Conservation (phyloP, 2,113 vertebrate species). For the Pandion haliaetus region DNA sequence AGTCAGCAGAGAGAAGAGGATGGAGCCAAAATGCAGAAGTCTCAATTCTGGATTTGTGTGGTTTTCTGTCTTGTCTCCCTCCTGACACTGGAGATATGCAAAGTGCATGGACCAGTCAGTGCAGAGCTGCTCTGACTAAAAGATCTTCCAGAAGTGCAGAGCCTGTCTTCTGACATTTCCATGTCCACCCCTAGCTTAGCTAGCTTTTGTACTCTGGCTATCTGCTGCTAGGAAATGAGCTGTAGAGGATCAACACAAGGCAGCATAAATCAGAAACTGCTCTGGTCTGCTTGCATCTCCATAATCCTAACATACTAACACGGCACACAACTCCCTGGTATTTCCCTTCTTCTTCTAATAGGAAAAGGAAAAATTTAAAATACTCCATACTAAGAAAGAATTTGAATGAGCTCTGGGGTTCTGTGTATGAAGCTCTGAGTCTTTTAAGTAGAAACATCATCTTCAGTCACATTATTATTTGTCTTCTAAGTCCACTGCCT, state of each 20-base stretch:
- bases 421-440: background rate
- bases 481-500: background rate
- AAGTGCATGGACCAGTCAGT: background rate
- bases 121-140: background rate
- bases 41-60: background rate
- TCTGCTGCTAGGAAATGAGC: background rate
- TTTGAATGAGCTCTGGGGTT: background rate
- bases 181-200: background rate
- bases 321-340: background rate
- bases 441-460: background rate
- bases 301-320: background rate
- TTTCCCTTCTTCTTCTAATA: background rate
- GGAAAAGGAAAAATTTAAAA: background rate
- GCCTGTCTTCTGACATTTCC: background rate
- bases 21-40: background rate
- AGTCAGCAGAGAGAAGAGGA: background rate
- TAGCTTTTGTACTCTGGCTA: background rate
- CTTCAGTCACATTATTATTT: background rate
- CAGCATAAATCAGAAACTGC: background rate
- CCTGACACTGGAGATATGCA: background rate
- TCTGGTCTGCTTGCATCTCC: background rate
- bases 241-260: background rate
- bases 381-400: background rate
- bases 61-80: background rate
- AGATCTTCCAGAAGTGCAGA: background rate